Base-by-base conservation (phyloP, 2,113 vertebrate genomes). In the Datnioides undecimradiatus region DNA sequence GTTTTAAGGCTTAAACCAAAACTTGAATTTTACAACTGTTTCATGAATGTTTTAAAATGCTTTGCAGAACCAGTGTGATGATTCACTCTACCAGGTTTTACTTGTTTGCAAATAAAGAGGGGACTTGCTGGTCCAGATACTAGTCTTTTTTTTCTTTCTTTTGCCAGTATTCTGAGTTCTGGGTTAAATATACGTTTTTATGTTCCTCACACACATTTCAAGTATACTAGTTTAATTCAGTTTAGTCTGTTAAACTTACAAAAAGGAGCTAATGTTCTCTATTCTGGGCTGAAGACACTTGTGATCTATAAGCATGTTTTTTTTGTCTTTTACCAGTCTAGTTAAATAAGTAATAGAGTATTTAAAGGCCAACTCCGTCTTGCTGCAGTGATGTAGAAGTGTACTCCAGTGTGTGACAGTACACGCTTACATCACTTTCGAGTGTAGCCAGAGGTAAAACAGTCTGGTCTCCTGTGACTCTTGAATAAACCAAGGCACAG, bases 61-160 rank as follows among this genome's bases (percentile, higher is more conserved):
- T 88, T 84, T 84, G 79, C 76, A 85, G 74, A 83, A 86, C 57
- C 80, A 66, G 72, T 86, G 45, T 84, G 62, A 57, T 65, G 60
- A 70, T 70, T 16, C 57, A 75, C 58, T 87, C 86, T 88, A 83
- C 51, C 43, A 72, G 80, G 73, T 87, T 91, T 79, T 82, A 90
- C 85, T 83, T 89, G 85, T 91, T 90, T 91, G 86, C 85, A 85
- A 93, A 93, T 91, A 93, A 93, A 94, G 51, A 73, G 16, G 69
- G 34, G 65, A 68, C 13, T 41, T 8, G 12, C 46, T 79, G 66
- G 66, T 80, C 62, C 64, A 45, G 52, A 27, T 29, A 68, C 3
- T 2, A 51, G 31, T 64, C 25, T 72, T 12, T 33, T 5, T 5
- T 57, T 7, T 59, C 8, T 16, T 57, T 49, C 34, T 60, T 12